Conservation (phyloP, 2,888 invertebrate genomes). For the Venustoraphidia nigricollis region DNA sequence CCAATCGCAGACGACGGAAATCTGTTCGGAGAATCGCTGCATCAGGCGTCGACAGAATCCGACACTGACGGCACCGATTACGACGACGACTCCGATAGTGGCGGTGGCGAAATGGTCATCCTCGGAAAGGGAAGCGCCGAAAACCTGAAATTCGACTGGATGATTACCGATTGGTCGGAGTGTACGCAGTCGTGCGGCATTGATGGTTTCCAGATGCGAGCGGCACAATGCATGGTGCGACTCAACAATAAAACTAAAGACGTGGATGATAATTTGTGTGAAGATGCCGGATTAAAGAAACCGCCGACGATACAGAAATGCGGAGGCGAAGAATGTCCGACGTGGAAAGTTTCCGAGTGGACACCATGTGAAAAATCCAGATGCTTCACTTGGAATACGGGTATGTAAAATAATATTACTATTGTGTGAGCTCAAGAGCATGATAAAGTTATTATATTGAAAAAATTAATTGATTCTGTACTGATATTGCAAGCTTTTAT, state of each 20-base stretch:
- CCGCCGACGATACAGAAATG: constrained; percentile 48
- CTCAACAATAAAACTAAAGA: constrained; percentile 36
- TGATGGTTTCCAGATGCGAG: constrained; percentile 53
- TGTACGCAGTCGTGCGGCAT: constrained; percentile 76
- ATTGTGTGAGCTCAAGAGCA: background rate
- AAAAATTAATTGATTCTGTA: too few species aligned
- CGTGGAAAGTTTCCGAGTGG: constrained; percentile 59
- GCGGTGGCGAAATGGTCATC: constrained; percentile 17
- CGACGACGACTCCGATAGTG: constrained; percentile 24
- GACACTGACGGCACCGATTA: constrained; percentile 25
- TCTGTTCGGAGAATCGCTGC: constrained; percentile 28
- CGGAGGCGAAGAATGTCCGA: constrained; percentile 53
- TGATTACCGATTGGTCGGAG: constrained; percentile 68
- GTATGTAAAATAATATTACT: constrained; percentile 21
- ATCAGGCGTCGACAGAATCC: constrained; percentile 30
- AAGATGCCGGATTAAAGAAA: constrained; percentile 49
- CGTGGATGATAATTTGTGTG: constrained; percentile 49
- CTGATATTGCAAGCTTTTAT: too few species aligned
- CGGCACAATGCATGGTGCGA: constrained; percentile 52
- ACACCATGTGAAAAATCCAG: constrained; percentile 52
- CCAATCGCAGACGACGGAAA: constrained; percentile 27
- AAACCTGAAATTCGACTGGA: constrained; percentile 58
- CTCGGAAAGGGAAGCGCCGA: constrained; percentile 27
- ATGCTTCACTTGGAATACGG: constrained; percentile 60
- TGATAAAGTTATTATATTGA: too few species aligned